Percentiles rank a stretch among this genome's conserved stretches.
Evolutionary conservation across 2,888 invertebrate species (phyloP).

Genomic region (Drosophila mercatorum): DNA sequence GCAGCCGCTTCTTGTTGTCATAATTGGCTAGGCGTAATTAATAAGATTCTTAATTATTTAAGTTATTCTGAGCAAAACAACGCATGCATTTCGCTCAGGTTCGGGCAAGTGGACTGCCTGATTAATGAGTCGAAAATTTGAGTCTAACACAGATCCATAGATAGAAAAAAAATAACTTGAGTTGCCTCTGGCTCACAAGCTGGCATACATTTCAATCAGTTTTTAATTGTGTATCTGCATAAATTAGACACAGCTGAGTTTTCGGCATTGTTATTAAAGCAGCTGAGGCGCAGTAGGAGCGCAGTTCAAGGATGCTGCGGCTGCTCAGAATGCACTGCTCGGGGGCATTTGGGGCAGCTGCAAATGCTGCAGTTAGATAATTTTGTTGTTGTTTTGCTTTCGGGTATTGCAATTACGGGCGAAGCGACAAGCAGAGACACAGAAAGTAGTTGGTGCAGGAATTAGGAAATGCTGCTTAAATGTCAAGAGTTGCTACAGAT

Average conservation of each 20-base stretch:
- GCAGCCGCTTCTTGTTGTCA: conserved; percentile 19
- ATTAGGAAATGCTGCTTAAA: conserved; percentile 75
- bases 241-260: conserved; percentile 48
- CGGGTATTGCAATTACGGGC: conserved; percentile 43
- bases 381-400: conserved; percentile 38
- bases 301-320: conserved; percentile 62
- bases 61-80: conserved; percentile 53
- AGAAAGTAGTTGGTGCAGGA: conserved; percentile 65
- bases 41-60: conserved; percentile 31
- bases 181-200: conserved; percentile 20
- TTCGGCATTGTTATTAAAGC: conserved; percentile 65
- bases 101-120: conserved; percentile 17
- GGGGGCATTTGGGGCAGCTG: conserved; percentile 47
- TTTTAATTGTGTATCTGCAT: conserved; percentile 45
- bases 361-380: conserved; percentile 65
- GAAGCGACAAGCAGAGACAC: conserved; percentile 32
- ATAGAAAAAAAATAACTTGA: conserved; percentile 34
- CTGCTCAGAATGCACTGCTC: conserved; percentile 53
- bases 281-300: conserved; percentile 47
- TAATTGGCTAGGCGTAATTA: conserved; percentile 34
- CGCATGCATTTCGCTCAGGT: conserved; percentile 28
- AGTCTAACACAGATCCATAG: conserved; percentile 24
- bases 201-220: conserved; percentile 46
- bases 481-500: conserved; percentile 76
- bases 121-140: conserved; percentile 44